Percentiles rank a stretch among this genome's conserved stretches.
These are phyloP conservation scores for Bufo bufo DNA, from an alignment of 2,113 vertebrate genomes.

Conservation along the genomic window DNA sequence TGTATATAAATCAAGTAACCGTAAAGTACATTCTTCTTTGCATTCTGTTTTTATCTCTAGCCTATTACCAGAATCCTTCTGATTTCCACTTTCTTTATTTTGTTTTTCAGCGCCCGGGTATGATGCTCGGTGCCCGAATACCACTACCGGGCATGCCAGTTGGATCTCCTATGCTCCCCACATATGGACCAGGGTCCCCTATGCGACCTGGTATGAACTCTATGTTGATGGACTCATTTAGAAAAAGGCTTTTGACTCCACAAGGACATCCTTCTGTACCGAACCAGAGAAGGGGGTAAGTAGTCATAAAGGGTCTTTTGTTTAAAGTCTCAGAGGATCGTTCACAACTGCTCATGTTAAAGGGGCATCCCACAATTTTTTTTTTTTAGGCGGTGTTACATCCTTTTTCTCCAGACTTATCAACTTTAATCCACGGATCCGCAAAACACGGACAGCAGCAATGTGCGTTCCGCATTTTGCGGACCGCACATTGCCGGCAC, in stretches of 20 bases:
- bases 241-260: conserved; percentile 88
- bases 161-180: conserved; percentile 82
- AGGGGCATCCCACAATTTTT: too few relatives aligned
- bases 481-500: too few relatives aligned
- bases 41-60: neutral
- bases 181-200: conserved; percentile 80
- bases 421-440: too few relatives aligned
- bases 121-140: conserved; percentile 81
- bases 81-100: neutral
- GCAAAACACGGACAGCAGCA: too few relatives aligned
- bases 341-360: too few relatives aligned
- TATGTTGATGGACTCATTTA: conserved; percentile 85
- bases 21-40: neutral
- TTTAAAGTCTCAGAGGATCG: neutral
- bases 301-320: neutral
- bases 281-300: conserved; percentile 87
- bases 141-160: conserved; percentile 82
- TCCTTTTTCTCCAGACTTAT: too few relatives aligned
- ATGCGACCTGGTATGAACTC: conserved; percentile 88
- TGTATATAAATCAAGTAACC: neutral
- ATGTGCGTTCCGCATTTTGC: too few relatives aligned
- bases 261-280: conserved; percentile 83
- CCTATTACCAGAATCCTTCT: neutral
- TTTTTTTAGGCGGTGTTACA: too few relatives aligned
- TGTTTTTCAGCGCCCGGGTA: conserved; percentile 78